Evolutionary conservation across 2,113 vertebrate genomes (phyloP).

Genomic region (Oncorhynchus masou): DNA sequence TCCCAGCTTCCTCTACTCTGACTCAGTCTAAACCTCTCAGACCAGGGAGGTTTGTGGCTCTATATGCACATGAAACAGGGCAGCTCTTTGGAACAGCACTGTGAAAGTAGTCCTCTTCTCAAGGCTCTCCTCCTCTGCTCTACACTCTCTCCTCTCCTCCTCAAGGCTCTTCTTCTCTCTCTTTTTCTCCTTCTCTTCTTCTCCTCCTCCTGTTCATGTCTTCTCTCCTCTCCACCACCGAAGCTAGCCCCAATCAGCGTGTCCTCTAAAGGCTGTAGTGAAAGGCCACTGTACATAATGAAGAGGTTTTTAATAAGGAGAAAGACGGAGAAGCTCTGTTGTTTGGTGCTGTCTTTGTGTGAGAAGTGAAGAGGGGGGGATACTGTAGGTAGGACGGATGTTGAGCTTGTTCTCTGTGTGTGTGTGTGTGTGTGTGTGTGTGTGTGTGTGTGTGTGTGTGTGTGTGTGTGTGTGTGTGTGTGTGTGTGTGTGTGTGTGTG

Average conservation of each 20-base stretch:
- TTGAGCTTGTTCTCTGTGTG: not conserved
- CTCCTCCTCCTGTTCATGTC: not conserved
- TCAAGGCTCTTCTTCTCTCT: not conserved
- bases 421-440: conserved; percentile 43
- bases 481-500: conserved; percentile 3
- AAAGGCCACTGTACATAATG: not conserved
- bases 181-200: not conserved
- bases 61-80: not conserved
- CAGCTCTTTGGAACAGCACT: not conserved
- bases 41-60: not conserved
- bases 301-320: conserved; percentile 7
- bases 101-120: not conserved
- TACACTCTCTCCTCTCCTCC: not conserved
- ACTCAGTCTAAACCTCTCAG: not conserved
- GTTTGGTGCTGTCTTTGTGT: not conserved
- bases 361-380: not conserved
- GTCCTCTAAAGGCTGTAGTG: not conserved
- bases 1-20: not conserved
- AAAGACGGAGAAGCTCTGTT: not conserved
- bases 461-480: too few species aligned
- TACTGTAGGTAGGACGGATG: not conserved
- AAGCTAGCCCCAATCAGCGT: too few species aligned
- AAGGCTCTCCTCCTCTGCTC: not conserved
- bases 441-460: too few species aligned
- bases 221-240: not conserved